Evolutionary conservation across 92 coral and sea anemone genomes (phyloP).

Genomic region (Umimayanthus kanabou): DNA sequence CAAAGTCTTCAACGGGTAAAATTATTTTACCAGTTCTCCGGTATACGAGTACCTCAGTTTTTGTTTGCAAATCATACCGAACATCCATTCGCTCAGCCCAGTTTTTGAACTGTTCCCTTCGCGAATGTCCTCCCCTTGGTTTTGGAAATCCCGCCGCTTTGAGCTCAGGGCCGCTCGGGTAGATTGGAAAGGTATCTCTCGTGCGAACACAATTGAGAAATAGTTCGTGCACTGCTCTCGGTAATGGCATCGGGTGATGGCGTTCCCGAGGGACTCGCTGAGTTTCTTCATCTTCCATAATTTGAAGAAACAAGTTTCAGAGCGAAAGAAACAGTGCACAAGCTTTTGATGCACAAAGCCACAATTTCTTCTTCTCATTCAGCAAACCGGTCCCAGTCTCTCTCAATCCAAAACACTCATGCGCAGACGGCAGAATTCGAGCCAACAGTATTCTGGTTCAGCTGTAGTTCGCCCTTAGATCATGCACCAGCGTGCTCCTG

Average conservation of each 20-base stretch:
- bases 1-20: constrained; percentile 89
- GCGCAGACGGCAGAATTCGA: neutral
- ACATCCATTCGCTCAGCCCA: constrained; percentile 87
- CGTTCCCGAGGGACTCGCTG: constrained; percentile 54
- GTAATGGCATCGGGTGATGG: constrained; percentile 76
- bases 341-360: neutral
- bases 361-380: neutral
- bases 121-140: constrained; percentile 79
- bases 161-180: constrained; percentile 82
- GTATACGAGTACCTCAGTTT: constrained; percentile 65
- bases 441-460: constrained; percentile 16
- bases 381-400: constrained; percentile 6
- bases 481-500: neutral
- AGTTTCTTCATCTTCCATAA: constrained; percentile 30
- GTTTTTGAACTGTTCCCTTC: constrained; percentile 79
- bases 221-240: constrained; percentile 61
- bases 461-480: constrained; percentile 5
- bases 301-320: neutral
- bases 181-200: constrained; percentile 58
- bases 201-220: constrained; percentile 63
- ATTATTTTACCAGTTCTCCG: constrained; percentile 89
- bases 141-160: constrained; percentile 88
- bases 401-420: constrained; percentile 3
- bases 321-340: neutral
- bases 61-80: constrained; percentile 54